Conservation (phyloP, 1,140 invertebrate species). For the Contarinia nasturtii region DNA sequence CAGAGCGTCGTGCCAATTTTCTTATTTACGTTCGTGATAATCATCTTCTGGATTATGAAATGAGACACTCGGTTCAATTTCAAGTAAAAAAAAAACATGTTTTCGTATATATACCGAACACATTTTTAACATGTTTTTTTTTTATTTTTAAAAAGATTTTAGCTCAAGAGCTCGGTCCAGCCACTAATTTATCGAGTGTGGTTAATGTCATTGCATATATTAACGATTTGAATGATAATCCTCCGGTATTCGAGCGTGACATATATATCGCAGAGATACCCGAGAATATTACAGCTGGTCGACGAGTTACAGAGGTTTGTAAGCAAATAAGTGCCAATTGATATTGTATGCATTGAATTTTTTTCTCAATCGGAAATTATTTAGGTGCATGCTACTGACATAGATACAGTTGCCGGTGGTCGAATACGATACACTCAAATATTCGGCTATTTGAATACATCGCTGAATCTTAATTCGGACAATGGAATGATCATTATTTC, state of each 20-base stretch:
- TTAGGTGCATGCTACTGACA: conserved; percentile 45
- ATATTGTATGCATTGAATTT: conserved; percentile 3
- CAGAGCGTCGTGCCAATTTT: conserved; percentile 58
- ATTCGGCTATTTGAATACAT: conserved; percentile 49
- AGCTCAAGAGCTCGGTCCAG: conserved; percentile 56
- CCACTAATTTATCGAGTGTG: conserved; percentile 46
- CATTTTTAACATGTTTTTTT: background rate
- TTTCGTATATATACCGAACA: background rate
- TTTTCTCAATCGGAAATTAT: background rate
- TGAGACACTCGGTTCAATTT: conserved; percentile 45
- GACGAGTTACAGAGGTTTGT: conserved; percentile 50
- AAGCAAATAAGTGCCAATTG: no score
- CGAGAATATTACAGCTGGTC: conserved; percentile 62
- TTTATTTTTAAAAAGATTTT: conserved; percentile 33
- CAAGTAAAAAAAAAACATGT: conserved; percentile 26
- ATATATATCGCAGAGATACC: conserved; percentile 51
- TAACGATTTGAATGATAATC: conserved; percentile 78
- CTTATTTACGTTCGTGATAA: conserved; percentile 68
- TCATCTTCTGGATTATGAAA: conserved; percentile 63
- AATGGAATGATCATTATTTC: conserved; percentile 63
- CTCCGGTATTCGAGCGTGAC: conserved; percentile 54
- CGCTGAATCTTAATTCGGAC: conserved; percentile 54
- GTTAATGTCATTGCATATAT: conserved; percentile 62
- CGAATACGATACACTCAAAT: conserved; percentile 57
- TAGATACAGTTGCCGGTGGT: conserved; percentile 50